Base-by-base conservation (phyloP, 1,140 invertebrate genomes). In the Pogonognathellus flavescens region DNA sequence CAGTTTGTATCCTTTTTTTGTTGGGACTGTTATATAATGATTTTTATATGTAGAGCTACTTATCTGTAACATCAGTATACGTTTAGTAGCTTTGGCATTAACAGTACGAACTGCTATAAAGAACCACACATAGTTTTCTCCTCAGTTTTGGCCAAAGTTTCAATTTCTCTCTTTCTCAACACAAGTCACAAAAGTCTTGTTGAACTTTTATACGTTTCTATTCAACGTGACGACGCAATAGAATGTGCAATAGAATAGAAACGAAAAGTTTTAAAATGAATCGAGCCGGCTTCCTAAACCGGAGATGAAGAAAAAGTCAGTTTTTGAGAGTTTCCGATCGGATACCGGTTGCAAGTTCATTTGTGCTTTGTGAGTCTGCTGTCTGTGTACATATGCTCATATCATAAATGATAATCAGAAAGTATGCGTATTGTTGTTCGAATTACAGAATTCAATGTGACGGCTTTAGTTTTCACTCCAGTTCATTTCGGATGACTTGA, bases 311-410 rank as follows among this genome's bases (percentile, higher is more conserved):
- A 25, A 66, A 41, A 66, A 66, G 62, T 66, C 62, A 66, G 62
- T 66, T 66, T 66, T 41, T 66, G 20, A 25, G 62, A 66, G 62
- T 66, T 66, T 66, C 62, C 62, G 62, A 66, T 66, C 62, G 62
- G 62, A 66, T 66, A 20, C 62, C 62, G 62, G 62, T 66, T 25
- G 20, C 18, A 25, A 66, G 62, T 66, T 66, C 59, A 60, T 7
- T 60, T 20, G 31, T 41, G 31, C 31, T 41, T 41, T 41, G 31
- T 41, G 31, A 3, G 31, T 41, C 31, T 41, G 6, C 31, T 41
- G 31, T 41, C 31, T 41, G 31, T 41, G 31, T 41, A 41, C 31
- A 41, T 41, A 41, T 41, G 18, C 25, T 66, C 62, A 25, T 22
- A 66, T 66, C 62, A 13, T 66, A 66, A 41, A 66, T 66, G 62